phyloP scores from a whole-genome alignment of 2,113 vertebrate genomes.

The Upupa epops region DNA sequence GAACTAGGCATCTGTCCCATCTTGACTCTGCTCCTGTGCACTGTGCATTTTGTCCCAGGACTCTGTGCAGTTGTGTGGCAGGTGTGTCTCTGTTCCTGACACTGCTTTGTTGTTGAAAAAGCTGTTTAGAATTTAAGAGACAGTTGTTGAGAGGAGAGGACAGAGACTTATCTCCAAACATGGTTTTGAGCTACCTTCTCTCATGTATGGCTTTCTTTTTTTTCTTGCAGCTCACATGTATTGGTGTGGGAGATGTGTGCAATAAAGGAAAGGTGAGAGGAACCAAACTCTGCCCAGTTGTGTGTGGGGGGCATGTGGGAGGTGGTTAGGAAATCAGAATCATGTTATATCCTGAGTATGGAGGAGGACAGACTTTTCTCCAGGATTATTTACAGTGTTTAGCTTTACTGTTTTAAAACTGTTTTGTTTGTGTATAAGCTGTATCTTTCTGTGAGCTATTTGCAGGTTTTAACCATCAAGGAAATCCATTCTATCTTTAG shows the following conservation, averaged over 20 bases:
- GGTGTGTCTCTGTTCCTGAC: not conserved
- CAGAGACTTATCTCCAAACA: not conserved
- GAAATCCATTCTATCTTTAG: not conserved
- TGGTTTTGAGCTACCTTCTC: not conserved
- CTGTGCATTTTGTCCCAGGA: not conserved
- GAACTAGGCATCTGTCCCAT: not conserved
- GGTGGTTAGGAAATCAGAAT: not conserved
- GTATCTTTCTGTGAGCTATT: not conserved
- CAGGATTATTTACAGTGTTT: not conserved
- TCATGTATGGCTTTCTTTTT: not conserved
- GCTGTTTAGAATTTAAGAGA: not conserved
- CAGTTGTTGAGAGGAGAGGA: not conserved
- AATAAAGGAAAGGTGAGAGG: slow-evolving; percentile 92
- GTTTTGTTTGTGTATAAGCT: not conserved
- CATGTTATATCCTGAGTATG: not conserved
- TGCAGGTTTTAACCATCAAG: not conserved
- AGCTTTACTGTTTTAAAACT: not conserved
- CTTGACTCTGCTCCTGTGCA: not conserved
- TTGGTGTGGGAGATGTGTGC: slow-evolving; percentile 92
- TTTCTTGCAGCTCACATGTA: slow-evolving; percentile 88
- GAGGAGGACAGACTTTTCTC: not conserved
- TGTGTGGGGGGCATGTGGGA: not conserved
- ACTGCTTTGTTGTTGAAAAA: not conserved
- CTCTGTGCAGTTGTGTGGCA: not conserved
- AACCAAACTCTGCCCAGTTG: not conserved